A percentile compares a stretch with the other conserved stretches of the same genome.
Conservation (phyloP, 2,888 invertebrate genomes). For the Apamea anceps region DNA sequence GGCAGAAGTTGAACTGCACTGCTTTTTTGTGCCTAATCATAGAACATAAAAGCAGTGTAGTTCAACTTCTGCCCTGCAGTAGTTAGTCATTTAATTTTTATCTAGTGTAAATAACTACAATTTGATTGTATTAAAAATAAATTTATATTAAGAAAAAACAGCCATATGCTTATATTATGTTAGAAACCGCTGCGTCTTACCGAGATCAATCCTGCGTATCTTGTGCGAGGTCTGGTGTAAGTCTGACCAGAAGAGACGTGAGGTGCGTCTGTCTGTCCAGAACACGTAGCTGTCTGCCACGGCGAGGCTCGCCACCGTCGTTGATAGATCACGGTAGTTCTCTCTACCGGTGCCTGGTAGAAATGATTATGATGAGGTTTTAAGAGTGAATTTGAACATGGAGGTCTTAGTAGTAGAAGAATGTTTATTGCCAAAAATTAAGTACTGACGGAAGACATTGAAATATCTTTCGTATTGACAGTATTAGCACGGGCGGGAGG, state of each 20-base stretch:
- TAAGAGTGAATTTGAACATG: background rate
- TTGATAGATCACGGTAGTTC: slow-evolving; percentile 83
- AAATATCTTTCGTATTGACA: too few relatives aligned
- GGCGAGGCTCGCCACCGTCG: slow-evolving; percentile 90
- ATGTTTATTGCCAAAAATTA: too few relatives aligned
- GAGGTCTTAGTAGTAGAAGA: background rate
- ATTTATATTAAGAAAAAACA: too few relatives aligned
- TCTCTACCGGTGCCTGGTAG: slow-evolving; percentile 86
- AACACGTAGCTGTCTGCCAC: slow-evolving; percentile 92
- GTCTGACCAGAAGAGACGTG: slow-evolving; percentile 90
- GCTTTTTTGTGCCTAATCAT: too few relatives aligned
- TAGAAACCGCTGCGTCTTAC: slow-evolving; percentile 68
- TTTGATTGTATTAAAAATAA: too few relatives aligned
- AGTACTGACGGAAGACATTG: too few relatives aligned
- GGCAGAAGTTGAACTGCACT: too few relatives aligned
- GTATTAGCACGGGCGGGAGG: too few relatives aligned
- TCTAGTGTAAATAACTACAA: too few relatives aligned
- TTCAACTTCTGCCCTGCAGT: too few relatives aligned
- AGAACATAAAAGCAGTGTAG: too few relatives aligned
- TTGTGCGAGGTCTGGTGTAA: slow-evolving; percentile 76
- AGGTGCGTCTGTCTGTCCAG: slow-evolving; percentile 91
- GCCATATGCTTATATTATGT: background rate
- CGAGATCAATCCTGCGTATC: slow-evolving; percentile 79
- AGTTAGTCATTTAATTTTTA: too few relatives aligned
- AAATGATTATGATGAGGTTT: background rate